Conservation (phyloP, 2,888 invertebrate genomes). For the Perdita meconis region DNA sequence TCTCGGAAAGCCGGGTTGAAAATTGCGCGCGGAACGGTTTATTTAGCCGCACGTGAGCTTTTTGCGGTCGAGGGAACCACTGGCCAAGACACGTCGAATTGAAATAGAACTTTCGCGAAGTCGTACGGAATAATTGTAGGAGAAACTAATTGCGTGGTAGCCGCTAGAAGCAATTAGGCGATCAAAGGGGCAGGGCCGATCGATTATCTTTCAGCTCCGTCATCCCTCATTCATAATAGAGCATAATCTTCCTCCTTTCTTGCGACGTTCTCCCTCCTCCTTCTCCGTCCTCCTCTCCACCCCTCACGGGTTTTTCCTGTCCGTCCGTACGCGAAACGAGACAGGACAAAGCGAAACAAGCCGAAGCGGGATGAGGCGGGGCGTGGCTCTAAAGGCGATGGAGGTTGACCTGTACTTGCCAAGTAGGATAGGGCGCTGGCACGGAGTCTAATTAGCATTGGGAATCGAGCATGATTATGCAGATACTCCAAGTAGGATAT, state of each 20-base stretch:
- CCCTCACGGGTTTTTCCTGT: constrained; percentile 11
- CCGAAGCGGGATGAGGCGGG: constrained; percentile 61
- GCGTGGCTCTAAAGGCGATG: constrained; percentile 72
- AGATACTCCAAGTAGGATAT: constrained; percentile 78
- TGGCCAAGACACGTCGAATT: neutral
- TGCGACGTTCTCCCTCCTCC: constrained; percentile 23
- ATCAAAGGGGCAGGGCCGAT: constrained; percentile 52
- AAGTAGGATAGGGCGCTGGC: constrained; percentile 67
- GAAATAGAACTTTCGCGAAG: constrained; percentile 7
- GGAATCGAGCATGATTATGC: constrained; percentile 83
- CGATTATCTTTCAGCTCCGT: constrained; percentile 50
- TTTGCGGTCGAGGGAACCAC: neutral
- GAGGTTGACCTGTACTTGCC: constrained; percentile 79
- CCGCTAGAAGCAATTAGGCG: constrained; percentile 41
- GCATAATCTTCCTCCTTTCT: constrained; percentile 38
- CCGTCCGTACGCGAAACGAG: constrained; percentile 26
- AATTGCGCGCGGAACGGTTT: neutral
- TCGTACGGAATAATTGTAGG: constrained; percentile 9
- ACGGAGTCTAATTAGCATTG: constrained; percentile 82
- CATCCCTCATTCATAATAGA: constrained; percentile 47
- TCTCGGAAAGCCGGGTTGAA: neutral
- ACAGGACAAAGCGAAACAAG: constrained; percentile 52
- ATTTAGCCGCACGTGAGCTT: neutral
- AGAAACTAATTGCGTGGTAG: constrained; percentile 11
- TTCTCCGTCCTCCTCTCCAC: neutral